Conservation (phyloP, 2,797 vertebrate genomes). For the Melanotaenia maccullochi region DNA sequence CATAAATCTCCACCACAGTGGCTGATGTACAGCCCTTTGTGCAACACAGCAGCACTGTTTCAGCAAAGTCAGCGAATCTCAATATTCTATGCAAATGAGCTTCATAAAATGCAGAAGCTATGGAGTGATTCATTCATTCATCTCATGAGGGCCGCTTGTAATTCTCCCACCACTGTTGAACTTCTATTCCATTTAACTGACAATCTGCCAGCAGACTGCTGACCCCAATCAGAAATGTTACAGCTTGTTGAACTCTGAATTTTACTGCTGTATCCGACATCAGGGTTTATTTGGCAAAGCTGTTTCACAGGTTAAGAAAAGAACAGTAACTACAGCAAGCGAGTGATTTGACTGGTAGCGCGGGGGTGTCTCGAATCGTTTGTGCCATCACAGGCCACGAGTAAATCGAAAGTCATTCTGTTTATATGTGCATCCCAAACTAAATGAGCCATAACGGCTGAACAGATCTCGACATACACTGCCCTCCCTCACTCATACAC, state of each 20-base stretch:
- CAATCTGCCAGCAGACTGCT: conserved; percentile 34
- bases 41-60: conserved; percentile 28
- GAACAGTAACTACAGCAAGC: conserved; percentile 2
- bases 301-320: conserved; percentile 24
- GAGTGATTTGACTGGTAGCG: conserved; percentile 3
- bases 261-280: conserved; percentile 20
- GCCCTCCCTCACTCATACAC: no score
- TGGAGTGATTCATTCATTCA: conserved; percentile 58
- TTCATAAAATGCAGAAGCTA: conserved; percentile 42
- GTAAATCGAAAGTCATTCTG: conserved; percentile 34
- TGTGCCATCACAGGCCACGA: conserved; percentile 10
- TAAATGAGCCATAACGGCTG: conserved; percentile 21
- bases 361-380: conserved; percentile 18
- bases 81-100: conserved; percentile 56
- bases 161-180: conserved; percentile 20
- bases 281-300: conserved; percentile 19
- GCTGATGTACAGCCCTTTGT: conserved; percentile 28
- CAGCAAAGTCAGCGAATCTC: conserved; percentile 57
- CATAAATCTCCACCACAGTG: conserved; percentile 31
- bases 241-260: conserved; percentile 45
- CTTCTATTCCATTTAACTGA: conserved; percentile 37
- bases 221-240: conserved; percentile 47
- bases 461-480: conserved; percentile 16
- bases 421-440: conserved; percentile 8
- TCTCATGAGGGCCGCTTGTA: conserved; percentile 42